Percentiles rank a stretch among this genome's conserved stretches.
These are phyloP conservation scores for Azemiops feae DNA, from an alignment of 2,113 vertebrate genomes.

Conservation along the genomic window DNA sequence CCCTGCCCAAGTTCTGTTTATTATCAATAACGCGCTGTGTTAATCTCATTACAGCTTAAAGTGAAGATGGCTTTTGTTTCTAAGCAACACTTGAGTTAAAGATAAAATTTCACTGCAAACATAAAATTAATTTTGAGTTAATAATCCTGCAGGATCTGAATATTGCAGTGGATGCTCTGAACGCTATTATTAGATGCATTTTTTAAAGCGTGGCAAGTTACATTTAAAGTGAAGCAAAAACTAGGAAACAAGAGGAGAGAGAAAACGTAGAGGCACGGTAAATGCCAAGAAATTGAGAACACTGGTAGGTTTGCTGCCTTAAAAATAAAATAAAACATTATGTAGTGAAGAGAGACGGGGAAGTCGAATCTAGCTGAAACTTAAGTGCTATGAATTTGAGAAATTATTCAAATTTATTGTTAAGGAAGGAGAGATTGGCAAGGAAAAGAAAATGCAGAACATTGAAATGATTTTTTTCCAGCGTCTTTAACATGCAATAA, in stretches of 20 bases:
- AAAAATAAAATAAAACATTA: neutral
- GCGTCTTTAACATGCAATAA: neutral
- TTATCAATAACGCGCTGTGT: neutral
- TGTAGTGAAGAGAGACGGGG: neutral
- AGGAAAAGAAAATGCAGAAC: neutral
- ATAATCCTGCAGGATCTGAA: neutral
- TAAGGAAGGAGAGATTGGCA: neutral
- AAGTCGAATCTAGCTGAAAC: neutral
- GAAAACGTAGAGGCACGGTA: neutral
- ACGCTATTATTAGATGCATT: neutral
- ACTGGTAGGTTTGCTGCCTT: neutral
- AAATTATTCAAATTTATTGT: neutral
- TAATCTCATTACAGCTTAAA: neutral
- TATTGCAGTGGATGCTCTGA: neutral
- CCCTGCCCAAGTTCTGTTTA: neutral
- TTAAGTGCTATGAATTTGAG: neutral
- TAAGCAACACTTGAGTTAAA: neutral
- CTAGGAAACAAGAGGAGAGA: neutral
- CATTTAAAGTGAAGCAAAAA: neutral
- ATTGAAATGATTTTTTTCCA: neutral
- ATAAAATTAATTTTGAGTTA: neutral
- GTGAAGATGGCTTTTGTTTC: neutral
- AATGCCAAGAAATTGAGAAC: neutral
- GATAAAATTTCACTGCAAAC: neutral
- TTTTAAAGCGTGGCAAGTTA: neutral